These are phyloP conservation scores for Ophonus ardosiacus DNA, from an alignment of 2,888 invertebrate genomes.

Conservation along the genomic window DNA sequence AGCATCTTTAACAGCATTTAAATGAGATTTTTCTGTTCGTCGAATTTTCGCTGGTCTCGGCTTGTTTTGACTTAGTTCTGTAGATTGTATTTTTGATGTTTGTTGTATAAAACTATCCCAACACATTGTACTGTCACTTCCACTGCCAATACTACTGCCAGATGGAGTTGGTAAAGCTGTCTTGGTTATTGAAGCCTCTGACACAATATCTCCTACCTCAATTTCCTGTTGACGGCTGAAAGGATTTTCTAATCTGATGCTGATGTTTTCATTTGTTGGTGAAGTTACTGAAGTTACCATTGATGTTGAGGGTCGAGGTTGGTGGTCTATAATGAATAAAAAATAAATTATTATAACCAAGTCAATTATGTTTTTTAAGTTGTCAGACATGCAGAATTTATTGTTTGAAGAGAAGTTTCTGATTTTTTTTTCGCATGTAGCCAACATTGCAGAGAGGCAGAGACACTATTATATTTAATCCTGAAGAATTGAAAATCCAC, in stretches of 20 bases:
- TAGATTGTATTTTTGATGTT: not conserved
- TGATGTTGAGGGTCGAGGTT: not conserved
- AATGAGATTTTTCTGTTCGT: not conserved
- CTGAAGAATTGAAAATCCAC: not conserved
- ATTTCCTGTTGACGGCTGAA: not conserved
- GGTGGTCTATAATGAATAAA: not conserved
- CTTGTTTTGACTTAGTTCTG: not conserved
- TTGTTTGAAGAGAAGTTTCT: not conserved
- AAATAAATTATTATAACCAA: not conserved
- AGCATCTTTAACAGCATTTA: conserved; percentile 3
- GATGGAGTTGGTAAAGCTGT: not conserved
- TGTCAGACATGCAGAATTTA: not conserved
- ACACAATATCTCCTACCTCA: not conserved
- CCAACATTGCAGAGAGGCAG: not conserved
- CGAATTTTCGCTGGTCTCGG: not conserved
- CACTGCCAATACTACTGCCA: not conserved
- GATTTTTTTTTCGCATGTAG: not conserved
- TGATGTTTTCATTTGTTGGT: not conserved
- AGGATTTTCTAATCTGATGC: not conserved
- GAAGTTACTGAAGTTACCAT: not conserved
- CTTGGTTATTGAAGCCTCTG: not conserved
- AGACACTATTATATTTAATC: not conserved
- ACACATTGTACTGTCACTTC: not conserved
- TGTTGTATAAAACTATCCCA: not conserved
- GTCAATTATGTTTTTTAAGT: not conserved